Evolutionary conservation across 2,888 invertebrate genomes (phyloP).

Genomic region (Adela reaumurella): DNA sequence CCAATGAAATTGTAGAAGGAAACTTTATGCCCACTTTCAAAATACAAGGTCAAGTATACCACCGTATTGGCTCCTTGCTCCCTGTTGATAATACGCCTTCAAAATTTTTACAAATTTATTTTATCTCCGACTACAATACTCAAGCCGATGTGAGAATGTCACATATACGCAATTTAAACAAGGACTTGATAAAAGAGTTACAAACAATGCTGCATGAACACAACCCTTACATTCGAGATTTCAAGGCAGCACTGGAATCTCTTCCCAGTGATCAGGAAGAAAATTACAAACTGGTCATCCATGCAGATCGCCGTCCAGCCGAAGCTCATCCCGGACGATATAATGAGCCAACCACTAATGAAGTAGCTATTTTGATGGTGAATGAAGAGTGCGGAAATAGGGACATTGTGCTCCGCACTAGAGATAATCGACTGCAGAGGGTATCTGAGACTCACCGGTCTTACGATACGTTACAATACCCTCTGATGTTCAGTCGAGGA

Average conservation of each 20-base stretch:
- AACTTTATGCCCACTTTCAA: constrained; percentile 10
- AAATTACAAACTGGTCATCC: constrained; percentile 7
- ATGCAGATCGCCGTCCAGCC: constrained; percentile 6
- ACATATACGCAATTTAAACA: not conserved
- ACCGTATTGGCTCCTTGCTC: constrained; percentile 8
- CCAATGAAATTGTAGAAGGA: constrained; percentile 6
- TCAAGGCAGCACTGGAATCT: not conserved
- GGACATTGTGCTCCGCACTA: constrained; percentile 11
- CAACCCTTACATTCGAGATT: constrained; percentile 4
- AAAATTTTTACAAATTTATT: constrained; percentile 12
- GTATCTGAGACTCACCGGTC: constrained; percentile 14
- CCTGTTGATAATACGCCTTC: constrained; percentile 8
- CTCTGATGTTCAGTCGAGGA: constrained; percentile 5
- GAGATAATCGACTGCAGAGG: constrained; percentile 9
- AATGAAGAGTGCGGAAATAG: constrained; percentile 10
- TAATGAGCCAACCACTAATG: constrained; percentile 14
- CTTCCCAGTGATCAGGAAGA: constrained; percentile 8
- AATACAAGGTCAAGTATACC: constrained; percentile 4
- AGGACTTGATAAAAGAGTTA: constrained; percentile 3
- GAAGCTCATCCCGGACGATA: constrained; percentile 10
- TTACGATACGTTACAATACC: constrained; percentile 23
- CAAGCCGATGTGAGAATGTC: not conserved
- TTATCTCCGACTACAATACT: constrained; percentile 6
- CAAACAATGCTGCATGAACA: constrained; percentile 9
- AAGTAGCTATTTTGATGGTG: constrained; percentile 16